Percentiles rank a stretch among this genome's conserved stretches.
phyloP scores from a whole-genome alignment of 2,797 vertebrate genomes.

The Limosa lapponica region DNA sequence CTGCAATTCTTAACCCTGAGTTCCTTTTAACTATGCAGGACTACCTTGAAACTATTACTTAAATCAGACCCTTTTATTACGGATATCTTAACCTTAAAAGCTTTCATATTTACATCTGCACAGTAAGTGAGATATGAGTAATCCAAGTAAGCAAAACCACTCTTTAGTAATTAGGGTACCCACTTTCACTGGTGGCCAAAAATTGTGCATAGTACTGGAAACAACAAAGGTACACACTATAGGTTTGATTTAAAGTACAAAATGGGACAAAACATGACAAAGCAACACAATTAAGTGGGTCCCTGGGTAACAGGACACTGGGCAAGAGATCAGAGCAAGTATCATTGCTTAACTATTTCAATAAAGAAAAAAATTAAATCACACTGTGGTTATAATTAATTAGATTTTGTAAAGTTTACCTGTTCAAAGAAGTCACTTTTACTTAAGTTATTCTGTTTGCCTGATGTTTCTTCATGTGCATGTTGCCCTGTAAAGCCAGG shows the following conservation, averaged over 20 bases:
- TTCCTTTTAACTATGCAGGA: not conserved
- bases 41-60: not conserved
- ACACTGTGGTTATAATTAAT: not conserved
- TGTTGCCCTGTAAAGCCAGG: not conserved
- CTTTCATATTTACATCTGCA: not conserved
- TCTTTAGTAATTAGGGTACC: not conserved
- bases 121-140: not conserved
- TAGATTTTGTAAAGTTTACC: not conserved
- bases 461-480: not conserved
- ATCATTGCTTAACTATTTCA: not conserved
- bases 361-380: not conserved
- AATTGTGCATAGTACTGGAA: not conserved
- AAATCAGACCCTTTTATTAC: not conserved
- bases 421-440: not conserved
- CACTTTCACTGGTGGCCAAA: not conserved
- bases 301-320: not conserved
- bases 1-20: not conserved
- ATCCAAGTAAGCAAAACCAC: not conserved
- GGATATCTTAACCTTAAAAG: not conserved
- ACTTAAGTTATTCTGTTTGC: not conserved
- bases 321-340: not conserved
- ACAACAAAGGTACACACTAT: not conserved
- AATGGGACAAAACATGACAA: not conserved
- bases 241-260: not conserved
- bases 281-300: not conserved